phyloP scores from a whole-genome alignment of 2,797 vertebrate species.

The Falco concolor region DNA sequence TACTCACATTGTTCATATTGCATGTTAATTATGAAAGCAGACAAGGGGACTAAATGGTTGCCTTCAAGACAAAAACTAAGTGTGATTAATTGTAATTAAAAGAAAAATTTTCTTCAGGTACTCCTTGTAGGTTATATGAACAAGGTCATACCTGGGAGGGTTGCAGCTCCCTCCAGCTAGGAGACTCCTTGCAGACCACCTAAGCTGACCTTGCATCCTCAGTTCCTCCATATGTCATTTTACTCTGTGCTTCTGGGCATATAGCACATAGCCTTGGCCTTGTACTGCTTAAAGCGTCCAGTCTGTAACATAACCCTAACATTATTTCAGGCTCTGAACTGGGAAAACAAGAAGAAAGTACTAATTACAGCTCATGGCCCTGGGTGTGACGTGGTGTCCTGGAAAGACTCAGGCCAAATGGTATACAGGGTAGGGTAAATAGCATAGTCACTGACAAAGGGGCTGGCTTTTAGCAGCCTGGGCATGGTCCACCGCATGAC shows the following conservation, averaged over 20 bases:
- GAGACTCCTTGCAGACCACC: background rate
- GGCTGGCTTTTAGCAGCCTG: background rate
- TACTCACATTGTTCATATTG: background rate
- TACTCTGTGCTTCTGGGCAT: fast-evolving
- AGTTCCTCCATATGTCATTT: background rate
- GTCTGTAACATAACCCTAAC: background rate
- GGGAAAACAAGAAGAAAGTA: background rate
- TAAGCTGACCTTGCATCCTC: background rate
- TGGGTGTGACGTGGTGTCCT: fast-evolving
- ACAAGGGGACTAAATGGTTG: background rate
- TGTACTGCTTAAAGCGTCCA: background rate
- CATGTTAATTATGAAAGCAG: background rate
- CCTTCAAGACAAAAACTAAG: background rate
- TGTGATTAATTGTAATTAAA: background rate
- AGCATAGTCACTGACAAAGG: background rate
- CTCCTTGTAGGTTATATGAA: background rate
- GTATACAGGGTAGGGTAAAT: background rate
- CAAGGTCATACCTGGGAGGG: fast-evolving
- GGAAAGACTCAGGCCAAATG: background rate
- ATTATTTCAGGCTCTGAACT: background rate
- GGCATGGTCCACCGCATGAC: fast-evolving
- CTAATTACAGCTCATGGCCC: background rate
- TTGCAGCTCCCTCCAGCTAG: background rate
- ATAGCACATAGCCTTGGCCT: background rate
- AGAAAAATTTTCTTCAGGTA: background rate